phyloP scores from a whole-genome alignment of 2,113 vertebrate species.

The Leucopsar rothschildi region DNA sequence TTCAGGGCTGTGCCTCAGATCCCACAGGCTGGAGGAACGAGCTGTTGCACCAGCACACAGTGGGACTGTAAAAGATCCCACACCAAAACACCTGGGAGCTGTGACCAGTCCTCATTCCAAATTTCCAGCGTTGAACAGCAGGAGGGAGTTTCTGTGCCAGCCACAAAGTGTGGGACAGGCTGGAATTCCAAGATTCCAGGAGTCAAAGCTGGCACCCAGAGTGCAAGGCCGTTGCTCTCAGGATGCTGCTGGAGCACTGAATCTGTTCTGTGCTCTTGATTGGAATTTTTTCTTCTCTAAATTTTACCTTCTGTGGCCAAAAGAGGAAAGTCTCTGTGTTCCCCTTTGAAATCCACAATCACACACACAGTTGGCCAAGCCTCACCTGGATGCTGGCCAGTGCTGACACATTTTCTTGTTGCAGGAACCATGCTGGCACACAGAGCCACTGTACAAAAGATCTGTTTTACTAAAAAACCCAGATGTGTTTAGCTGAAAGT shows the following conservation, averaged over 20 bases:
- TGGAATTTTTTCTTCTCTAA: not conserved
- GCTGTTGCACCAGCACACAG: not conserved
- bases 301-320: not conserved
- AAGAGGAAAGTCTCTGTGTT: not conserved
- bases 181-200: not conserved
- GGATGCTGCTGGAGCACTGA: not conserved
- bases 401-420: not conserved
- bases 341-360: not conserved
- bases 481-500: not conserved
- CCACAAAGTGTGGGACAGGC: not conserved
- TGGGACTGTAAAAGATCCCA: not conserved
- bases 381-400: conserved; percentile 42
- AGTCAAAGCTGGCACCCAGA: not conserved
- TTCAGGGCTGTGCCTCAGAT: not conserved
- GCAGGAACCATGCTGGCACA: not conserved
- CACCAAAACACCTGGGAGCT: not conserved
- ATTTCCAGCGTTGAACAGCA: not conserved
- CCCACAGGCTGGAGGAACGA: not conserved
- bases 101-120: not conserved
- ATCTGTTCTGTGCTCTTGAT: not conserved
- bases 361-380: not conserved
- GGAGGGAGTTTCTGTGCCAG: not conserved
- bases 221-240: rapidly evolving
- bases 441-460: not conserved
- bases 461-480: conserved; percentile 5